These are phyloP conservation scores for Papilio xuthus DNA, from an alignment of 1,140 invertebrate species.

Conservation along the genomic window DNA sequence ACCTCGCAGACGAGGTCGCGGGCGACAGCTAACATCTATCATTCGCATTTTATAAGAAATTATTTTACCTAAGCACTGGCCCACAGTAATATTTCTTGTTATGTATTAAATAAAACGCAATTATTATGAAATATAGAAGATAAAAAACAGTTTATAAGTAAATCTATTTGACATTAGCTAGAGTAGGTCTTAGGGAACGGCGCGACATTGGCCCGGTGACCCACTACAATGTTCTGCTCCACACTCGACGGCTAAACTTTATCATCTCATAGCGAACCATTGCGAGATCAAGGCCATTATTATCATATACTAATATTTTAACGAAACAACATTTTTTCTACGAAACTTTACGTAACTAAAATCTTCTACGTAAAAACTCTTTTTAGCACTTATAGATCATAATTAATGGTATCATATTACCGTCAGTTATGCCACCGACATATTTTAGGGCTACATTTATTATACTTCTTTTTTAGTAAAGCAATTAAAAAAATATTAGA, in stretches of 20 bases:
- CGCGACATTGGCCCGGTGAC: conserved; percentile 67
- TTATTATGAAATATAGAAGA: not conserved
- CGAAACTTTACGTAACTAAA: not conserved
- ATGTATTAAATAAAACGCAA: not conserved
- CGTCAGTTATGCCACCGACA: too few species aligned
- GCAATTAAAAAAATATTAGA: not conserved
- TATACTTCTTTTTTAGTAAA: too few species aligned
- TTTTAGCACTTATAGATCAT: too few species aligned
- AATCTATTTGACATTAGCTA: conserved; percentile 17
- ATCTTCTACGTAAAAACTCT: too few species aligned
- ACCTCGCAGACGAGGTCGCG: too few species aligned
- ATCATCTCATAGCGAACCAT: conserved; percentile 38
- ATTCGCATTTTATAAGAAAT: not conserved
- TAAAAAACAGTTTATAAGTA: not conserved
- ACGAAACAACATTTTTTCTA: not conserved
- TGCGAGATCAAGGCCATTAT: conserved; percentile 42
- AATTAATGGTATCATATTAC: too few species aligned
- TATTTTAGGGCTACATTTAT: too few species aligned
- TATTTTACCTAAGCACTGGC: not conserved
- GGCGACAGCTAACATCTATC: not conserved
- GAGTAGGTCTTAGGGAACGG: conserved; percentile 38
- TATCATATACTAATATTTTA: conserved; percentile 32
- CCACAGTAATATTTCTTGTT: not conserved
- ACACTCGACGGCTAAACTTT: conserved; percentile 49
- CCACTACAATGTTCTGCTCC: conserved; percentile 48